A percentile compares a stretch with the other conserved stretches of the same genome.
Conservation (phyloP, 2,888 invertebrate species). For the Hoplodrina ambigua region DNA sequence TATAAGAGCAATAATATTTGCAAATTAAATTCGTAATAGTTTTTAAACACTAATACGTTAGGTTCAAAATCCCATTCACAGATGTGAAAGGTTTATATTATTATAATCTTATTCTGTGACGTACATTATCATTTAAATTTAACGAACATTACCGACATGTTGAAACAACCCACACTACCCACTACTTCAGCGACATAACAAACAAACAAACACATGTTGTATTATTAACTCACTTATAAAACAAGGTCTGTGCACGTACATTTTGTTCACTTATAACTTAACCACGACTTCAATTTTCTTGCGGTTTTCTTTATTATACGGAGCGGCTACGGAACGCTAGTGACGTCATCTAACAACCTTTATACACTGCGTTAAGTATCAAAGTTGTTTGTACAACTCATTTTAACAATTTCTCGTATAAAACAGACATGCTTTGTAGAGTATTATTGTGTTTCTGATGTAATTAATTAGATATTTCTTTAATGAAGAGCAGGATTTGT, state of each 20-base stretch:
- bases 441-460: constrained; percentile 11
- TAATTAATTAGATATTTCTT: constrained; percentile 5
- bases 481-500: not conserved
- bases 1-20: not conserved
- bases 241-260: constrained; percentile 48
- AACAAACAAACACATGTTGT: constrained; percentile 22
- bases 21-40: too few relatives aligned
- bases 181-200: constrained; percentile 1
- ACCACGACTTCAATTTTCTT: constrained; percentile 55
- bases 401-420: constrained; percentile 37
- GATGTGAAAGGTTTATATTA: too few relatives aligned
- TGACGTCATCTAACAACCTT: constrained; percentile 41
- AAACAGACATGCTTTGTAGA: constrained; percentile 6
- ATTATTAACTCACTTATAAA: constrained; percentile 44
- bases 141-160: not conserved
- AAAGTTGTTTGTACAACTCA: constrained; percentile 40
- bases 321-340: constrained; percentile 33
- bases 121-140: not conserved
- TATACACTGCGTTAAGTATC: constrained; percentile 39
- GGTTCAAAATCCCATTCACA: not conserved
- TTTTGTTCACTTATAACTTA: constrained; percentile 57
- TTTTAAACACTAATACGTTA: not conserved
- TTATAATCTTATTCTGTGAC: too few relatives aligned
- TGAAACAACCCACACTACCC: not conserved
- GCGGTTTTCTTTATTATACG: constrained; percentile 59